A percentile compares a stretch with the other conserved stretches of the same genome.
phyloP scores from a whole-genome alignment of 2,888 invertebrate genomes.

The Lasius platythorax region DNA sequence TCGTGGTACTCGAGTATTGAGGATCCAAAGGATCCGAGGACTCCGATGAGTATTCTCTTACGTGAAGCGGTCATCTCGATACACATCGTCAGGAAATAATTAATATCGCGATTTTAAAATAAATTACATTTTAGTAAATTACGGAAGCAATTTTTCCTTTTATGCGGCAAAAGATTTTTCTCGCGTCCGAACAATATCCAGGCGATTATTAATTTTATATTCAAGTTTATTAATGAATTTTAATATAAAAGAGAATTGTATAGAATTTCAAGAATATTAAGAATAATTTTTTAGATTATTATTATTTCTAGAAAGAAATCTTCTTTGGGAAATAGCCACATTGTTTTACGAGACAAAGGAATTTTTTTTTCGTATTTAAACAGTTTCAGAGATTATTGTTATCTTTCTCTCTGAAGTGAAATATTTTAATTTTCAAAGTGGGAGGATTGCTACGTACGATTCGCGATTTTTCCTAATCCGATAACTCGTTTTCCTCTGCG shows the following conservation, averaged over 20 bases:
- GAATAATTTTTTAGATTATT: neutral
- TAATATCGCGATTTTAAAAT: neutral
- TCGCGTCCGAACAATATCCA: neutral
- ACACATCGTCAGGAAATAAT: slow-evolving; percentile 15
- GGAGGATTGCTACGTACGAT: neutral
- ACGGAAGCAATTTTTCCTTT: neutral
- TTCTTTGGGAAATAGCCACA: neutral
- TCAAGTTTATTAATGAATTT: neutral
- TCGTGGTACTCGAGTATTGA: slow-evolving; percentile 23
- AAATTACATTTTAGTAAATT: neutral
- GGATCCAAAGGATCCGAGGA: neutral
- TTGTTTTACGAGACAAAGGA: neutral
- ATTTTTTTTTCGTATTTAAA: neutral
- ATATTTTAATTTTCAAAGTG: neutral
- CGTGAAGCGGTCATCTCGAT: slow-evolving; percentile 42
- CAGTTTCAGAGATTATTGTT: neutral
- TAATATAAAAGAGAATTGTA: neutral
- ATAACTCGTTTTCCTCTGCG: slow-evolving; percentile 44
- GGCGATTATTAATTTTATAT: neutral
- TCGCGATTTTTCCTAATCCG: slow-evolving; percentile 14
- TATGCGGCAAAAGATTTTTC: neutral
- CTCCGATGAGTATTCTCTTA: slow-evolving; percentile 70
- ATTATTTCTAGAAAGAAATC: neutral
- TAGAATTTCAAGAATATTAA: neutral
- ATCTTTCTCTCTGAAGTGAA: neutral